Evolutionary conservation across 2,113 vertebrate species (phyloP).

Genomic region (Salvelinus sp.): DNA sequence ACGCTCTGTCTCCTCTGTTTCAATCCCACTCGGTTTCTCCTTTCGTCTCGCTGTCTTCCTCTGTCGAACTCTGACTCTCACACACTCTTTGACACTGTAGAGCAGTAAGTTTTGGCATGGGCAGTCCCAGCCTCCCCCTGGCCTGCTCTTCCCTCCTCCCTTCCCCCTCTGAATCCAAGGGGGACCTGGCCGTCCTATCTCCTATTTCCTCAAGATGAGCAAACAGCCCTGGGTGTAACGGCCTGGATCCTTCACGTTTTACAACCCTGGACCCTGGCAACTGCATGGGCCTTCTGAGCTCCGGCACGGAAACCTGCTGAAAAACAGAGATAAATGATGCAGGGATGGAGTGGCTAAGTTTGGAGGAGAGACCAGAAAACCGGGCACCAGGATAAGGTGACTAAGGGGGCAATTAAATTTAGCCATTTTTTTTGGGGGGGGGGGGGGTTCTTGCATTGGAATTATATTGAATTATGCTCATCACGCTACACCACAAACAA

Average conservation of each 20-base stretch:
- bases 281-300: conserved; percentile 26
- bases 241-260: conserved; percentile 54
- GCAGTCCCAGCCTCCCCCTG: conserved; percentile 14
- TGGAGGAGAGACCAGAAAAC: conserved; percentile 34
- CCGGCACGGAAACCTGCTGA: conserved; percentile 50
- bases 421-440: too few relatives aligned
- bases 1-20: conserved; percentile 34
- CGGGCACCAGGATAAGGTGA: too few relatives aligned
- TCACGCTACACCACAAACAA: too few relatives aligned
- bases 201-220: conserved; percentile 21
- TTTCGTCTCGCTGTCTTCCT: neutral
- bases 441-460: too few relatives aligned
- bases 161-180: neutral
- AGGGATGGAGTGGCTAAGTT: conserved; percentile 50
- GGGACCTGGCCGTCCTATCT: conserved; percentile 28
- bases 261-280: conserved; percentile 54
- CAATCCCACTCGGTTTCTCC: conserved; percentile 30
- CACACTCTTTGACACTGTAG: conserved; percentile 3
- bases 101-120: conserved; percentile 30
- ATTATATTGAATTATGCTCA: too few relatives aligned
- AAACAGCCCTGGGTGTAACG: conserved; percentile 27
- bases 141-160: neutral
- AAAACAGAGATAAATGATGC: conserved; percentile 51
- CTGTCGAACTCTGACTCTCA: neutral
- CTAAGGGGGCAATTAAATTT: too few relatives aligned